Percentiles rank a stretch among this genome's conserved stretches.
Evolutionary conservation across 1,140 invertebrate species (phyloP).

Genomic region (Cecropterus lyciades): DNA sequence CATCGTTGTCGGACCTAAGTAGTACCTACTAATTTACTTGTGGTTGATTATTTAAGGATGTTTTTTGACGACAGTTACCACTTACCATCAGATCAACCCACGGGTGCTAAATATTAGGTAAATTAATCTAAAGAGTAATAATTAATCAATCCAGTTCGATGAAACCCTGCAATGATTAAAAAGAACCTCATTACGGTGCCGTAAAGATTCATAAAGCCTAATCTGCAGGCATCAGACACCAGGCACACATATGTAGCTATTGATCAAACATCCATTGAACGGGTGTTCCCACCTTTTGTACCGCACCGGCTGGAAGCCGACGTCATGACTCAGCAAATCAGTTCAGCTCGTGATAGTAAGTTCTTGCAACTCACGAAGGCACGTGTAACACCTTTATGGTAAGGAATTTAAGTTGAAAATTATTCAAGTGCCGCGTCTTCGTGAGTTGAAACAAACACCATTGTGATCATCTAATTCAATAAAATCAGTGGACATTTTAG

Average conservation of each 20-base stretch:
- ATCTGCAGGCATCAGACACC: slow-evolving; percentile 24
- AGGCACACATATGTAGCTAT: slow-evolving; percentile 59
- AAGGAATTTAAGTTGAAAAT: slow-evolving; percentile 9
- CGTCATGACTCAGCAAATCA: slow-evolving; percentile 65
- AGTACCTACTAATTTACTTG: too few relatives aligned
- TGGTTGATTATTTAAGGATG: too few relatives aligned
- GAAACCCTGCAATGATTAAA: slow-evolving; percentile 3
- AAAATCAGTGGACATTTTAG: slow-evolving; percentile 80
- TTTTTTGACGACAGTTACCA: too few relatives aligned
- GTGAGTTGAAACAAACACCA: slow-evolving; percentile 39
- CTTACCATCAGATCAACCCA: too few relatives aligned
- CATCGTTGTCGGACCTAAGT: too few relatives aligned
- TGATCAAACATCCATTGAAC: slow-evolving; percentile 79
- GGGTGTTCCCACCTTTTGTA: slow-evolving; percentile 80
- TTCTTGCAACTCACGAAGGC: slow-evolving; percentile 15
- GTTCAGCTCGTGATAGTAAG: slow-evolving; percentile 50
- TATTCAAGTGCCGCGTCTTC: not conserved
- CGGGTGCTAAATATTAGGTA: too few relatives aligned
- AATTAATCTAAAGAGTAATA: too few relatives aligned
- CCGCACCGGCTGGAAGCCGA: slow-evolving; percentile 60
- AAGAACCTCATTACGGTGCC: slow-evolving; percentile 9
- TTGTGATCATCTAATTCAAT: slow-evolving; percentile 82
- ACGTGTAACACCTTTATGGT: not conserved
- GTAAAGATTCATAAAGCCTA: slow-evolving; percentile 25
- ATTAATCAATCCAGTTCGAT: not conserved